phyloP scores from a whole-genome alignment of 64 coral and sea anemone species.

The Astreopora myriophthalma region DNA sequence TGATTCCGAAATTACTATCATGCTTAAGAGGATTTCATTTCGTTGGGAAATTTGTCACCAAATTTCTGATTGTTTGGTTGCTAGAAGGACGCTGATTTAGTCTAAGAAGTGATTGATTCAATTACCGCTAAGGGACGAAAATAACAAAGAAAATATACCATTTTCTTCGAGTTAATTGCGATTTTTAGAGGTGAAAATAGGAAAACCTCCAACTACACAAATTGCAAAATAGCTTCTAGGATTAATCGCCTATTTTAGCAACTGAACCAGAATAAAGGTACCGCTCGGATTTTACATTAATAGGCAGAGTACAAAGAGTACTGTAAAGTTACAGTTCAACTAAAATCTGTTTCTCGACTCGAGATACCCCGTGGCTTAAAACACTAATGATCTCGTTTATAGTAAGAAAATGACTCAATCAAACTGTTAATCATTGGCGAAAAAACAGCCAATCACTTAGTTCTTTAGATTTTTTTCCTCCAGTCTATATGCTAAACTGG shows the following conservation, averaged over 20 bases:
- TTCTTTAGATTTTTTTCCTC: too few relatives aligned
- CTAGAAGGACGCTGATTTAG: background rate
- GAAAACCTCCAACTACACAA: background rate
- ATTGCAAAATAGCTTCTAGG: background rate
- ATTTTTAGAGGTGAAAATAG: background rate
- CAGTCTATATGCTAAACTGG: too few relatives aligned
- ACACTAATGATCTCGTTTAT: too few relatives aligned
- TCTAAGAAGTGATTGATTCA: background rate
- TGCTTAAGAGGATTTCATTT: background rate
- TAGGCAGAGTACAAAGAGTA: too few relatives aligned
- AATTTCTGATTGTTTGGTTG: constrained; percentile 11
- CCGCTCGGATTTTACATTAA: too few relatives aligned
- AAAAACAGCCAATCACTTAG: too few relatives aligned
- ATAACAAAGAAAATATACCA: background rate
- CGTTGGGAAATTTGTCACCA: background rate
- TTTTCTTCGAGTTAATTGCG: background rate
- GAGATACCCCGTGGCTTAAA: too few relatives aligned
- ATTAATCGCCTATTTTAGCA: background rate
- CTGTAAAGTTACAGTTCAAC: too few relatives aligned
- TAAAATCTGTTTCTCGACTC: too few relatives aligned
- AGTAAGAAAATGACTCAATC: too few relatives aligned
- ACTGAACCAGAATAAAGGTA: too few relatives aligned
- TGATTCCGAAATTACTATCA: background rate
- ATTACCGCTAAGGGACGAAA: background rate
- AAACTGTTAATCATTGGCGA: too few relatives aligned